Evolutionary conservation across 2,888 invertebrate genomes (phyloP).

Genomic region (Phyllotreta striolata): DNA sequence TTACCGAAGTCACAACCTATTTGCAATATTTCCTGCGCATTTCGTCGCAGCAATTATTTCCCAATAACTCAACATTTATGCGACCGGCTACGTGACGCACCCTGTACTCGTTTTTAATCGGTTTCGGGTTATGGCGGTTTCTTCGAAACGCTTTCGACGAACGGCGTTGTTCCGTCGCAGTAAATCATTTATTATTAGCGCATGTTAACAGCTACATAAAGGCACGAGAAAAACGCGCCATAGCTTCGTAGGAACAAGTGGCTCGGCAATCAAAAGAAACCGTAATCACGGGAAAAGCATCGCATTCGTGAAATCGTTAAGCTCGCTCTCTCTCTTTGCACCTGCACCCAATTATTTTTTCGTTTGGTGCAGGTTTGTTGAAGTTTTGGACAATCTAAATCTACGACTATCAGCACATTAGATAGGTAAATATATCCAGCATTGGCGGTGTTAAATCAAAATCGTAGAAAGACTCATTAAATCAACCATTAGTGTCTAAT

Average conservation of each 20-base stretch:
- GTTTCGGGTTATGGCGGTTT: conserved; percentile 1
- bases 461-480: too few relatives aligned
- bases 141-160: conserved; percentile 8
- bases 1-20: too few relatives aligned
- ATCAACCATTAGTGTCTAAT: too few relatives aligned
- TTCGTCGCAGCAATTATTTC: too few relatives aligned
- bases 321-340: conserved; percentile 5
- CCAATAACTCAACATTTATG: neutral
- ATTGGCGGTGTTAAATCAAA: too few relatives aligned
- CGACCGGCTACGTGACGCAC: neutral
- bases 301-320: conserved; percentile 4
- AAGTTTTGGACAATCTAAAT: neutral
- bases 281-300: conserved; percentile 13
- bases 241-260: conserved; percentile 6
- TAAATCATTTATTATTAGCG: conserved; percentile 14
- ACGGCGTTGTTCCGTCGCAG: conserved; percentile 1
- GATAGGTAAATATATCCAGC: too few relatives aligned
- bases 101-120: neutral
- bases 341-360: conserved; percentile 13
- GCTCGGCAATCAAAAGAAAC: conserved; percentile 4
- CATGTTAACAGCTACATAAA: conserved; percentile 14
- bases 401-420: too few relatives aligned
- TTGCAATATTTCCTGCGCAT: too few relatives aligned
- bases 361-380: neutral
- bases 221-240: conserved; percentile 1